Base-by-base conservation (phyloP, 2,888 invertebrate genomes). In the Gasteruption jaculator region DNA sequence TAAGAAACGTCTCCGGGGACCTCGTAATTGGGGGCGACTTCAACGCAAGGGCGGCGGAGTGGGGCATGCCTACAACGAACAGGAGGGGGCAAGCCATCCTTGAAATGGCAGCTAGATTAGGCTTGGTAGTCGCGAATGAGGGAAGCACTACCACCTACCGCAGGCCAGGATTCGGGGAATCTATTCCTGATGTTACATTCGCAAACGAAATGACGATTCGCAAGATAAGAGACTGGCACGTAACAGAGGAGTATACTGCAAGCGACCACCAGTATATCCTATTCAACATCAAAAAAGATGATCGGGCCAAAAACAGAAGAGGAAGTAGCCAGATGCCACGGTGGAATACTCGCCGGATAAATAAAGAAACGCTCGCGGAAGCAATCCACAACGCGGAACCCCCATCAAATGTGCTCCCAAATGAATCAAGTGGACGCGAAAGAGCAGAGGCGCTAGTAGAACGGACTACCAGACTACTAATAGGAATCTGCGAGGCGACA, bases 51-150 rank as follows among this genome's bases (percentile, higher is more conserved):
- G 46, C 45, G n/a, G 16, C 43, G 34, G 45, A 53, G 40, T 58
- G 56, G 54, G 53, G 54, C 8, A 52, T 54, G 46, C 44, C 46
- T 12, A 6, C 10, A n/a, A 45, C 53, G n/a, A 46, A 58, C 41
- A 38, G 26, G 33, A 45, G 56, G 37, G 56, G 54, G 30, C 42
- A 45, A 31, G 40, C 40, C 8, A 37, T 52, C 8, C 21, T 52
- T 33, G 56, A 57, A 32, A 52, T 53, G 48, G 47, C 49, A 7
- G 44, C 53, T 22, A 48, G 51, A 40, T 25, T 45, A 12, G 46
- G 42, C 8, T 41, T 54, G 15, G 24, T 14, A 12, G 35, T 48
- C 3, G 24, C 24, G 27, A 43, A 45, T 21, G 27, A 22, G 4
- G 46, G 49, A 27, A 21, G 33, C 10, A 32, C 33, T 2, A 25